These are phyloP conservation scores for Aspidoscelis tigris DNA, from an alignment of 2,113 vertebrate genomes.

Conservation along the genomic window DNA sequence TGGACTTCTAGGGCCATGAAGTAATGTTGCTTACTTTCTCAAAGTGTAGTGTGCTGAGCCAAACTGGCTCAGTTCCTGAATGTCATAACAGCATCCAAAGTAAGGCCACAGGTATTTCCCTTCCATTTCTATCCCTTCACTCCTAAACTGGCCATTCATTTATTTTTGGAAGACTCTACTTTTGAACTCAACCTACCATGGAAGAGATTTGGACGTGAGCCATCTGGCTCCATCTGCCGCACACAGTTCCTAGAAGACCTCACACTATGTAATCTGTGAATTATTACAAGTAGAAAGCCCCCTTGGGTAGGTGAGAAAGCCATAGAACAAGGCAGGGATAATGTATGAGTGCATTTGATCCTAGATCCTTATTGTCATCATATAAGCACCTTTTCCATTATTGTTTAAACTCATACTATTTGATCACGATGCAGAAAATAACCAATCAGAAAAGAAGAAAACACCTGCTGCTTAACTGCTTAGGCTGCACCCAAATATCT, in stretches of 20 bases:
- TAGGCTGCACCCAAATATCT: slow-evolving; percentile 24
- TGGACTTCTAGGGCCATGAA: background rate
- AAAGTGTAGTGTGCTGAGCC: background rate
- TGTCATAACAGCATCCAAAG: background rate
- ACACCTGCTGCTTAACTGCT: slow-evolving; percentile 11
- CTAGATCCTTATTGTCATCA: slow-evolving; percentile 7
- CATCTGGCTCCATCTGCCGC: background rate
- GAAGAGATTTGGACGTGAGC: background rate
- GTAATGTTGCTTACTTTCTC: background rate
- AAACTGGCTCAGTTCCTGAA: fast-evolving
- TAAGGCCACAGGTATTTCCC: slow-evolving; percentile 5
- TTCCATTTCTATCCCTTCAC: slow-evolving; percentile 23
- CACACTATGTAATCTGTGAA: background rate
- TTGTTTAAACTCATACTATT: slow-evolving; percentile 33
- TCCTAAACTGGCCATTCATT: background rate
- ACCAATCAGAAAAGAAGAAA: slow-evolving; percentile 39
- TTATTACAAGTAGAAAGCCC: slow-evolving; percentile 18
- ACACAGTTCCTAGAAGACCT: background rate
- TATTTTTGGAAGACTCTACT: slow-evolving; percentile 31
- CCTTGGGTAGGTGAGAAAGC: background rate
- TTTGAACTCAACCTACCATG: slow-evolving; percentile 4
- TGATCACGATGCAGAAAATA: slow-evolving; percentile 38
- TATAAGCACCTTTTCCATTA: slow-evolving; percentile 23
- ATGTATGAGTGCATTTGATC: slow-evolving; percentile 25
- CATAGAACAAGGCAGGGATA: slow-evolving; percentile 34